Percentiles rank a stretch among this genome's conserved stretches.
These are phyloP conservation scores for Isaurus tuberculatus DNA, from an alignment of 92 coral and sea anemone genomes.

Conservation along the genomic window DNA sequence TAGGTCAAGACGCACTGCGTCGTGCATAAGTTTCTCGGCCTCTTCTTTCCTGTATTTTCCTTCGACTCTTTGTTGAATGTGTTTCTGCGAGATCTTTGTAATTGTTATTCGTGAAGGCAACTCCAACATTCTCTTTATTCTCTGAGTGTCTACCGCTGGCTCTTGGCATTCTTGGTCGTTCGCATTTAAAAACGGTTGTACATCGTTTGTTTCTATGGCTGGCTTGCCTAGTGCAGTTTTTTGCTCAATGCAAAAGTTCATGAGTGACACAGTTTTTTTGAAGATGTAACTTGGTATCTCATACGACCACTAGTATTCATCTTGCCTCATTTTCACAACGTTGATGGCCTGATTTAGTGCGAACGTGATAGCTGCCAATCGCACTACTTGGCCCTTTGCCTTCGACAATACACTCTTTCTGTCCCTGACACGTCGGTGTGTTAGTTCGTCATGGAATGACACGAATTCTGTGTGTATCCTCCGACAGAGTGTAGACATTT, in stretches of 20 bases:
- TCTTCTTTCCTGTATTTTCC: constrained; percentile 74
- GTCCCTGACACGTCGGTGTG: constrained; percentile 35
- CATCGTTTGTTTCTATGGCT: background rate
- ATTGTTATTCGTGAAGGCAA: constrained; percentile 61
- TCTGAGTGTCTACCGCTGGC: constrained; percentile 4
- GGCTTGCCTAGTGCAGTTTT: constrained; percentile 60
- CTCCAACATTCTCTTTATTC: constrained; percentile 60
- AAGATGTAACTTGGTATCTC: constrained; percentile 60
- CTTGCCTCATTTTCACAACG: constrained; percentile 8
- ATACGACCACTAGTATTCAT: constrained; percentile 15
- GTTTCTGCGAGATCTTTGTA: constrained; percentile 64
- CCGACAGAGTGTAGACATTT: constrained; percentile 20
- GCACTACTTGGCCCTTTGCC: constrained; percentile 71
- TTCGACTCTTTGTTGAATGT: constrained; percentile 66
- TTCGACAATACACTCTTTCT: constrained; percentile 66
- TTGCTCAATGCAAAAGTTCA: constrained; percentile 69
- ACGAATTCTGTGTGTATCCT: constrained; percentile 29
- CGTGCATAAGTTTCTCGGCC: constrained; percentile 63
- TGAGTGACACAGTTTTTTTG: constrained; percentile 46
- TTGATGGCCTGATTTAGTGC: constrained; percentile 61
- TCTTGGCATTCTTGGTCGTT: no score
- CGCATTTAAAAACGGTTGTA: no score
- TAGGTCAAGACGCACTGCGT: constrained; percentile 36
- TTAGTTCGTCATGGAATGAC: constrained; percentile 52
- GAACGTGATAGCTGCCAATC: constrained; percentile 64